Evolutionary conservation across 2,888 invertebrate genomes (phyloP), one percentile per base, ranked within the genome.

Genomic region (Oxytorus armatus): DNA sequence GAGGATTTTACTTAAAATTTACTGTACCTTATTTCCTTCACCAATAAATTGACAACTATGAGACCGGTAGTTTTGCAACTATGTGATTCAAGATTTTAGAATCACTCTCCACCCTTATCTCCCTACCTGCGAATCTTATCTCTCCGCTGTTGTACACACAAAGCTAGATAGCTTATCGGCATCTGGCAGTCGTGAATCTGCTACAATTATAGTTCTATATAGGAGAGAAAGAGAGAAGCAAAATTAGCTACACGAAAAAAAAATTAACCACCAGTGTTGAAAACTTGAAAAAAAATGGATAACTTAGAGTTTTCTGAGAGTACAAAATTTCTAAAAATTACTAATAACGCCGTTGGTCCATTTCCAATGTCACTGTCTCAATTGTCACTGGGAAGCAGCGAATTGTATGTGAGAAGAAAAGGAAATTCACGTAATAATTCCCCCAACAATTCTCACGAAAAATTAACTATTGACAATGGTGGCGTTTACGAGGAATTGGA

Each of bases 331-430:
- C 23, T 2, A 44, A 81, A 16, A 25, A 86, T 85, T 85, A 80
- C 47, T 63, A 83, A 84, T 18, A 85, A 81, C 66, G 18, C 77
- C 23, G 59, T 84, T 36, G 33, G 77, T 65, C 84, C 84, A 16
- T 86, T 87, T 74, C 86, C 87, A 44, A 85, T 83, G 44, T 90
- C 89, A 11, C 82, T 89, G 25, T 88, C 88, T 55, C 74, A 90
- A 18, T 85, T 89, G 53, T 86, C 88, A 5, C 82, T 92, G 76
- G 87, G 88, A 16, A 86, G 87, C 77, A 91, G 92, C 80, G 85
- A 88, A 57, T 86, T 92, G 44, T 92, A 90, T 82, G 77, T 87
- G 16, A 86, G 92, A 78, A 85, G 92, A 65, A 85, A 84, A 82
- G 86, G 84, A 25, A 83, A 70, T 75, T 84, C 84, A 33, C 75